These are phyloP conservation scores for Saxidomus purpurata DNA, from an alignment of 1,140 invertebrate genomes.

Conservation along the genomic window DNA sequence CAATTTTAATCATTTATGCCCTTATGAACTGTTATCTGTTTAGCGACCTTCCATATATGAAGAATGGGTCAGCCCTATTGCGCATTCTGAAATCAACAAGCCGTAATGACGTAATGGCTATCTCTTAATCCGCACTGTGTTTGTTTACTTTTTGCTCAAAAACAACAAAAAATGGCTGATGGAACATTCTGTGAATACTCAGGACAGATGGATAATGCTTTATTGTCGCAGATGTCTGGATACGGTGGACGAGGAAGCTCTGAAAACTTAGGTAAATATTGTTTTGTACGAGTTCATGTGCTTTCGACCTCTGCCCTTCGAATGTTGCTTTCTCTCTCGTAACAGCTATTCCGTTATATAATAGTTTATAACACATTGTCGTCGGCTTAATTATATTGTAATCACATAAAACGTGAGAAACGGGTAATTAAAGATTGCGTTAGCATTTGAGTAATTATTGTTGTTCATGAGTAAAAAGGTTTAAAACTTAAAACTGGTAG, in stretches of 20 bases:
- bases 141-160: slow-evolving; percentile 41
- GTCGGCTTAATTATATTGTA: not conserved
- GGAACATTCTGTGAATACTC: slow-evolving; percentile 61
- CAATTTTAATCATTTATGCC: slow-evolving; percentile 6
- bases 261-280: slow-evolving; percentile 62
- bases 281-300: slow-evolving; percentile 22
- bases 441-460: slow-evolving; percentile 9
- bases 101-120: slow-evolving; percentile 65
- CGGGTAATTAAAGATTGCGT: not conserved
- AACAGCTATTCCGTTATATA: slow-evolving; percentile 57
- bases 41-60: not conserved
- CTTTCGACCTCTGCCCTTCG: slow-evolving; percentile 60
- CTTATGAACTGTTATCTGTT: slow-evolving; percentile 39
- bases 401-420: not conserved
- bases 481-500: not conserved
- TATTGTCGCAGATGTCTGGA: slow-evolving; percentile 45
- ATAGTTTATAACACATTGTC: slow-evolving; percentile 42
- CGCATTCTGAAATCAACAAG: slow-evolving; percentile 62
- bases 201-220: slow-evolving; percentile 52
- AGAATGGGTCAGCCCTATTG: slow-evolving; percentile 53
- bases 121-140: slow-evolving; percentile 41
- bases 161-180: slow-evolving; percentile 59
- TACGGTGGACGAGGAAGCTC: slow-evolving; percentile 21
- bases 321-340: slow-evolving; percentile 45
- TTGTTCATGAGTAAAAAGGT: not conserved